Conservation (phyloP, 1,140 invertebrate species). For the Melipona quadrifasciata region DNA sequence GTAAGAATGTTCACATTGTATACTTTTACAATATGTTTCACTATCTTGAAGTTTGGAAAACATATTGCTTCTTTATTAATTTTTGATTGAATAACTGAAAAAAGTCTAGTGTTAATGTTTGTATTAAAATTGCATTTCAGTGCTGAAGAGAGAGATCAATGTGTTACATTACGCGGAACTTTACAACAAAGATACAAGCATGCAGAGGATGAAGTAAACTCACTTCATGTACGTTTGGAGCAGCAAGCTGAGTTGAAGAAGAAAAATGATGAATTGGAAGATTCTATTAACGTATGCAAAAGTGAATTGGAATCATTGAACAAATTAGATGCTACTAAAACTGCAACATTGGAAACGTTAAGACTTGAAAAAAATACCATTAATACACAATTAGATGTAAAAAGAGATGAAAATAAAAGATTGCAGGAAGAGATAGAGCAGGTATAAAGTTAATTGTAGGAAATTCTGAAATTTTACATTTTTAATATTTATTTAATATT, state of each 20-base stretch:
- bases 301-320: conserved; percentile 78
- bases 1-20: background rate
- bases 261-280: conserved; percentile 68
- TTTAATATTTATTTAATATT: conserved; percentile 2
- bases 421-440: conserved; percentile 74
- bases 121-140: conserved; percentile 59
- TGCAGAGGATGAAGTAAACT: conserved; percentile 69
- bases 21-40: background rate
- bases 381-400: conserved; percentile 69
- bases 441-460: conserved; percentile 51
- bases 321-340: conserved; percentile 75
- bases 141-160: conserved; percentile 78
- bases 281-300: conserved; percentile 73
- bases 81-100: background rate
- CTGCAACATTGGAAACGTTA: conserved; percentile 74
- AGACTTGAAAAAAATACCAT: conserved; percentile 76
- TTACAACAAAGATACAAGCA: conserved; percentile 71
- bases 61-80: background rate
- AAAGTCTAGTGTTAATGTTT: background rate
- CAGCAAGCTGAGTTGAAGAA: conserved; percentile 70
- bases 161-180: conserved; percentile 69
- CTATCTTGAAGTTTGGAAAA: conserved; percentile 13
- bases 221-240: conserved; percentile 71
- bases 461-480: background rate
- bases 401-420: conserved; percentile 74